Base-by-base conservation (phyloP, 2,888 invertebrate species). In the Drosophila vallismaia region DNA sequence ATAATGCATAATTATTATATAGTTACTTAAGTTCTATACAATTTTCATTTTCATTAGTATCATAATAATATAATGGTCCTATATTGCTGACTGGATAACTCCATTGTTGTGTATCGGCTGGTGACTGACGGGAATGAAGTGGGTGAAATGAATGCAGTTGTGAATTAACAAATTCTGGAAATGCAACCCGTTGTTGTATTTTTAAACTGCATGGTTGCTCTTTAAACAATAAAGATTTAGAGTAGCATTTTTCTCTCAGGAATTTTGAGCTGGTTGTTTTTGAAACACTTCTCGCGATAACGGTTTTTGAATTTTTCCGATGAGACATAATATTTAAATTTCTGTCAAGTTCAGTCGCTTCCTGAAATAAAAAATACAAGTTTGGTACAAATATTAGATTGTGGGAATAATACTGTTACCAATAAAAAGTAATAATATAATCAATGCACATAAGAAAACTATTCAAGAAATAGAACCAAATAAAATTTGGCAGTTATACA, bases 41-140 rank as follows among this genome's bases (percentile, higher is more conserved):
- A 36, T n/a, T n/a, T 36, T 36, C 12, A 36, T 36, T 36, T 36
- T n/a, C 36, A 4, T 2, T 36, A 36, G n/a, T 36, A 36, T 36
- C 36, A n/a, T 12, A 36, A 36, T 36, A 36, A 36, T n/a, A n/a
- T 36, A 36, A 36, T 36, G 36, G 36, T 36, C 36, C 36, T 36
- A 36, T n/a, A 36, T 36, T 36, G 36, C 40, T 14, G 8, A 14
- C 40, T 42, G 42, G 42, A 7, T 9, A 19, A 19, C 8, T 42
- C 42, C 19, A 42, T 42, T 42, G 8, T 8, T 42, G 19, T 9
- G 42, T 9, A 3, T 42, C 42, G 5, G n/a, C n/a, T 12, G n/a
- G 6, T n/a, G 36, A n/a, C 2, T 36, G n/a, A 42, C 7, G n/a
- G 1, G 14, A 19, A 4, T 14, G 42, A 9, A 14, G 19, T 9